Evolutionary conservation across 2,888 invertebrate genomes (phyloP), one percentile per base, ranked within the genome.

Genomic region (Mythimna ferrago): DNA sequence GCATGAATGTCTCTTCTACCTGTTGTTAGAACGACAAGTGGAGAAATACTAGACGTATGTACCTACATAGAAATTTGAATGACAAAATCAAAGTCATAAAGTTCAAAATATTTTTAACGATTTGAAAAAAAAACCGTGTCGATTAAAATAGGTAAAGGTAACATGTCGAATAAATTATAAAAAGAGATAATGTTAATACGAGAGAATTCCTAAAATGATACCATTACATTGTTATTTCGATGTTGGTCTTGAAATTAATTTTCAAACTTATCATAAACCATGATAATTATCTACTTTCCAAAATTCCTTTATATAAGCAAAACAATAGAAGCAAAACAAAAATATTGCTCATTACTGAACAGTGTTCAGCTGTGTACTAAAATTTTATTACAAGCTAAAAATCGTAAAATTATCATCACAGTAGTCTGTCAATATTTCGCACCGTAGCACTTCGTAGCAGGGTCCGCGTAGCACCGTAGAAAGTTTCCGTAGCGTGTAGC

Each of bases 401-500:
- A 48, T 16, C 2, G 0, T 41, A 7, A 21, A 61, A 21, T n/a
- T 10, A 32, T 19, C 14, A 35, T 9, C 26, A 26, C 44, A 72
- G 44, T n/a, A 2, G 11, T 35, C 6, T n/a, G 2, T 19, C 38
- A 32, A 48, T 14, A 19, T 48, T 35, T 56, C 16, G 21, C 48
- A 11, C 53, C 57, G 77, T 74, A 73, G 65, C 66, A 73, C 57
- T 9, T 38, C 82, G 87, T 87, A 87, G 84, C 84, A 70, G 61
- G 87, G 87, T 86, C 87, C 68, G 79, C 78, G 85, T 85, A 84
- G 86, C 76, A 16, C 5, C 58, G 77, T 74, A 76, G 70, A 77
- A 65, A 73, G 68, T 74, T 48, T 10, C 11, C 80, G 86, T 83
- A 84, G 80, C 80, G n/a, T 66, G 75, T 82, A 73, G 71, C 61